Base-by-base conservation (phyloP, 2,888 invertebrate species). In the Amblyteles armatorius region DNA sequence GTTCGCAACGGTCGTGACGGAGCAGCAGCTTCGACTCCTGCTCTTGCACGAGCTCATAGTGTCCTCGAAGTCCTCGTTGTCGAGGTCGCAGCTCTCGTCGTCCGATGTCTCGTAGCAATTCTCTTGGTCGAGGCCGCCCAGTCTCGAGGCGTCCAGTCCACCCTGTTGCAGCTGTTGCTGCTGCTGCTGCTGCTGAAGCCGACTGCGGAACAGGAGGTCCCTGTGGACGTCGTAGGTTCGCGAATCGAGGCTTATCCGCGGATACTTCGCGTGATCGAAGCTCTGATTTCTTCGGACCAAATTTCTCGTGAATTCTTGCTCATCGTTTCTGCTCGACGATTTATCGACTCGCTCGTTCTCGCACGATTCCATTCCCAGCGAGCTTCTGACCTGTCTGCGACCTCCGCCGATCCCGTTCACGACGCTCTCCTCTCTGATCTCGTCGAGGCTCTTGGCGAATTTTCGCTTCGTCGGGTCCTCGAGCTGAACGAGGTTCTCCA, bases 1-100 rank as follows among this genome's bases (percentile, higher is more conserved):
- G 89, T 96, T 96, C 36, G 96, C 96, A 85, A 95, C 95, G 0
- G 96, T 96, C 1, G 96, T 96, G 52, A 95, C 96, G 7, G 96
- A 96, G 86, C 94, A 95, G 63, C 94, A 95, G 88, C 95, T 95
- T 22, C 92, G 90, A 60, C 94, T 95, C 50, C 94, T 93, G 87
- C 88, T 94, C 90, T 91, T 94, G 93, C 89, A 94, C 88, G 91
- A 94, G 93, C 91, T 94, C 94, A 90, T 94, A 84, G 90, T 93
- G 76, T 90, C 89, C 72, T 93, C 93, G 68, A 92, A 93, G 79
- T 93, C 92, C 0, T 90, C 92, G 79, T 91, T 93, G 44, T 92
- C 92, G 57, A 91, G 83, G 80, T 92, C 92, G 83, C 92, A 93
- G 80, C 93, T 93, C 83, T 93, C 93, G 82, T 93, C 93, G 84